Evolutionary conservation across 2,797 vertebrate genomes (phyloP), one percentile per base, ranked within the genome.

Genomic region (Hybognathus amarus): DNA sequence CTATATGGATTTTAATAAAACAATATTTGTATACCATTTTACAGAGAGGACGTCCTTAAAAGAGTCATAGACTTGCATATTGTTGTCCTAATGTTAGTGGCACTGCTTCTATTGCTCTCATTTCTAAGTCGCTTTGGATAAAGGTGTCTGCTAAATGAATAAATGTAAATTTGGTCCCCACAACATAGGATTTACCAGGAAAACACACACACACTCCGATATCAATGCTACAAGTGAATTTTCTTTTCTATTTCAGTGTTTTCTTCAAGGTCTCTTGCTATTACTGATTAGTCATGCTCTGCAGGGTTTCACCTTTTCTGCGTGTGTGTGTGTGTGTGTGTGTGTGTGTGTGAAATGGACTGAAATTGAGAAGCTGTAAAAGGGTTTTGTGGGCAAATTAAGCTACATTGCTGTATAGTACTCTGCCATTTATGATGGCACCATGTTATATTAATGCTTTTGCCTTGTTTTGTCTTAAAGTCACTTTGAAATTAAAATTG

Each of bases 371-470:
- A 40, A 40, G 9, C 38, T 40, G 38, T 40, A 40, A 40, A 40
- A 10, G 38, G 38, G 38, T 13, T 77, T 42, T 42, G 40, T 33
- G 38, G 75, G 17, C 73, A 75, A 56, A 13, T 75, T n/a, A 75
- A 75, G 71, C 30, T 54, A 36, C 36, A 56, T 75, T 59, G 24
- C 71, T 56, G 33, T n/a, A 7, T n/a, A 56, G 20, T 38, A 38
- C 73, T n/a, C 8, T 75, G 20, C 20, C 6, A n/a, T 74, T 22
- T 75, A 17, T 56, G 12, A 56, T 75, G 50, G 47, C 52, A 50
- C 70, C 70, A 56, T 75, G 20, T 75, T 75, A 52, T 38, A 52
- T 56, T 56, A n/a, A 75, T 6, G 18, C 20, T 15, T 56, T 56
- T 75, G 52, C 10, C 56, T 59, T 59, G 56, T 61, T 59, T 61